Evolutionary conservation across 37 sponge, comb jelly and placozoan species (phyloP).

Genomic region (Aplysina aerophoba): DNA sequence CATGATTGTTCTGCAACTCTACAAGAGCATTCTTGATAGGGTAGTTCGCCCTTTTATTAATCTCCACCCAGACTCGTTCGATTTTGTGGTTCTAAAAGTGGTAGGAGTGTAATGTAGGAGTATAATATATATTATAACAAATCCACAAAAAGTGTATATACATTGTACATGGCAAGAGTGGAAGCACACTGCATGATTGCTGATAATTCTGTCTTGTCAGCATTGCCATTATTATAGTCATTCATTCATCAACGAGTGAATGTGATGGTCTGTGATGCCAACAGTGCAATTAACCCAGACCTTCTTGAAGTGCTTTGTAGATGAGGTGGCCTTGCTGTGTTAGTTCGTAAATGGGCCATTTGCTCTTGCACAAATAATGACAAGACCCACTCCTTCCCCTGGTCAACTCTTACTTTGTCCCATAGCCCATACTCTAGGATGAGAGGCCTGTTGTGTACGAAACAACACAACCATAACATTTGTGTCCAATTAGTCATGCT

Average conservation of each 20-base stretch:
- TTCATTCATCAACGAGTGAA: no score
- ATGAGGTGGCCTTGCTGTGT: slow-evolving; percentile 49
- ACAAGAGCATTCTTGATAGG: slow-evolving; percentile 31
- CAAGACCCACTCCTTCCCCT: slow-evolving; percentile 66
- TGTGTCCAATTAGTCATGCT: no score
- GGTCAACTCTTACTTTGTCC: slow-evolving; percentile 72
- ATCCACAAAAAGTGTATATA: no score
- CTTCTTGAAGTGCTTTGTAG: slow-evolving; percentile 47
- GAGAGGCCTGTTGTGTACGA: slow-evolving; percentile 39
- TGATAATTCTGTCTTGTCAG: no score
- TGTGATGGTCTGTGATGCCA: no score
- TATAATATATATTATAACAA: neutral
- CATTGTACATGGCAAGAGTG: no score
- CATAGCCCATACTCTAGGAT: slow-evolving; percentile 66
- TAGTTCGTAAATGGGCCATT: slow-evolving; percentile 40
- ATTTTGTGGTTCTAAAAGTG: slow-evolving; percentile 37
- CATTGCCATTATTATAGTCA: no score
- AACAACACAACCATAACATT: no score
- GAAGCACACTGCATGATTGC: no score
- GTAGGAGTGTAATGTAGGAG: neutral
- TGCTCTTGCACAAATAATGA: slow-evolving; percentile 59
- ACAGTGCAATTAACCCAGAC: slow-evolving; percentile 17
- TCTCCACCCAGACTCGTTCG: slow-evolving; percentile 25
- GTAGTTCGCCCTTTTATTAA: slow-evolving; percentile 29
- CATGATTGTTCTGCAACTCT: slow-evolving; percentile 3